Conservation (phyloP, 2,888 invertebrate species). For the Galerucella calmariensis region DNA sequence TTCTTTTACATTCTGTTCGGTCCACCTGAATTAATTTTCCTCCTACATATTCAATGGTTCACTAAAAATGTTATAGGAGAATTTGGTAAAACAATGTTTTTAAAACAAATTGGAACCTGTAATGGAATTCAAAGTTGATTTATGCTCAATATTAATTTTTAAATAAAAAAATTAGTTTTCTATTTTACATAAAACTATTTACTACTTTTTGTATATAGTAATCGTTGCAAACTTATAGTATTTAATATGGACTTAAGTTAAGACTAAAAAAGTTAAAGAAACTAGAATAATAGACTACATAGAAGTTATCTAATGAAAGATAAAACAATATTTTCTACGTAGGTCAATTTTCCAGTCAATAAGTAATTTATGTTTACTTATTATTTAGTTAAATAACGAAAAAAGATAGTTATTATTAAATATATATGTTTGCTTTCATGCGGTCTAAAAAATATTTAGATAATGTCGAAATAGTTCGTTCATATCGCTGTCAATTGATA, state of each 20-base stretch:
- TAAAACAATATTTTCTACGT: constrained; percentile 26
- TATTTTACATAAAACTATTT: constrained; percentile 19
- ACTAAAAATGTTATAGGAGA: not conserved
- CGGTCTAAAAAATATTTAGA: no score
- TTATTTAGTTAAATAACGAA: constrained; percentile 20
- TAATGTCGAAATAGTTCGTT: no score
- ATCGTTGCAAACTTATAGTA: constrained; percentile 20
- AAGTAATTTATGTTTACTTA: constrained; percentile 30
- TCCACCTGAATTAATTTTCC: not conserved
- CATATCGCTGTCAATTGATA: no score
- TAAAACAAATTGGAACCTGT: not conserved
- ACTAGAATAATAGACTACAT: constrained; percentile 3
- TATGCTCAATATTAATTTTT: constrained; percentile 13
- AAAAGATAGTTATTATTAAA: constrained; percentile 10
- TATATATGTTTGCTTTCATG: not conserved
- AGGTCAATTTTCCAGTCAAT: constrained; percentile 33
- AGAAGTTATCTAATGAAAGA: not conserved
- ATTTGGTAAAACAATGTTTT: not conserved
- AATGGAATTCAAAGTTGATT: constrained; percentile 14
- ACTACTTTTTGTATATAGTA: constrained; percentile 26
- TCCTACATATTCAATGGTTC: not conserved
- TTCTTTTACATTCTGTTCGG: not conserved
- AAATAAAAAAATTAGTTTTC: not conserved
- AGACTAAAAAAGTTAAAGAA: not conserved
- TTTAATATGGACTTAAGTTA: constrained; percentile 14